These are phyloP conservation scores for Macrotus californicus DNA, from an alignment of 2,113 vertebrate species.

Conservation along the genomic window DNA sequence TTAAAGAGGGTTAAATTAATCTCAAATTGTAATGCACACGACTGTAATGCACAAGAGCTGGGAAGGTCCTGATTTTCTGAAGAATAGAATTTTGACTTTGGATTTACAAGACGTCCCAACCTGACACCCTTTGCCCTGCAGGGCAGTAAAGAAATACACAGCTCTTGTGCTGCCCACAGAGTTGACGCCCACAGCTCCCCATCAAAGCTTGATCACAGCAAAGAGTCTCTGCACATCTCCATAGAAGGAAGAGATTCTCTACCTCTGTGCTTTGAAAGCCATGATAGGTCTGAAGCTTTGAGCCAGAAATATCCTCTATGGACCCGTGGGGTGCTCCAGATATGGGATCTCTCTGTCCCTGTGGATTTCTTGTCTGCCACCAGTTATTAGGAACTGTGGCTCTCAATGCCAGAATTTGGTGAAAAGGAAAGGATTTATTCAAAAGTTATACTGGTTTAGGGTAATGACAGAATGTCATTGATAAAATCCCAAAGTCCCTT, in stretches of 20 bases:
- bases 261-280: neutral
- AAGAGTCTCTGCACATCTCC: neutral
- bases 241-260: neutral
- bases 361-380: no score
- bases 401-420: no score
- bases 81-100: neutral
- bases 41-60: neutral
- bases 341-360: no score
- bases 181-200: neutral
- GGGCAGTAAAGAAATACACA: neutral
- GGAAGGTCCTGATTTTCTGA: neutral
- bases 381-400: no score
- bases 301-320: neutral
- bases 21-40: neutral
- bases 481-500: no score
- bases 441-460: no score
- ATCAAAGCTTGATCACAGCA: neutral
- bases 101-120: neutral
- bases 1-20: neutral
- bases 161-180: neutral
- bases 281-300: neutral
- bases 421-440: no score
- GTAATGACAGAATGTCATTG: no score
- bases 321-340: no score
- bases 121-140: neutral